Evolutionary conservation across 2,888 invertebrate genomes (phyloP), one percentile per base, ranked within the genome.

Genomic region (Hemithea aestivaria): DNA sequence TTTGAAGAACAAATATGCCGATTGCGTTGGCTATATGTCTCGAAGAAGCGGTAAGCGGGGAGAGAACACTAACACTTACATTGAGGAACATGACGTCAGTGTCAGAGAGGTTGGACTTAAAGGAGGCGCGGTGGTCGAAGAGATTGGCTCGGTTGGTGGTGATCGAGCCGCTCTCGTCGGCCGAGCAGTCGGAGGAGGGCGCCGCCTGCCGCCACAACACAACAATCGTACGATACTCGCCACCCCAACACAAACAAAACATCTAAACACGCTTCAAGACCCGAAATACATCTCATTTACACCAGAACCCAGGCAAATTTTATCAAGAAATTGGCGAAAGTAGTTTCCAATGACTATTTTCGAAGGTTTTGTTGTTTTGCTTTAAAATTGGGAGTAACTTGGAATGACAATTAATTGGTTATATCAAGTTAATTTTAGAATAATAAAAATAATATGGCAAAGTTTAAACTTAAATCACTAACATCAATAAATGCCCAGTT

Each of bases 101-200:
- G 83, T 97, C 97, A 61, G 97, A 97, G 66, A 96, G 94, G 59
- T 96, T 95, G 62, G 96, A 96, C 71, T 96, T 92, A 89, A 95
- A 93, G 75, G 91, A 93, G 74, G 90, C 91, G 78, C 91, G 91
- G 80, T 90, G 93, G 76, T 89, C 91, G 89, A 89, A 93, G 65
- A 93, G 92, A 66, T 90, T 89, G 62, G 90, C 90, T 59, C 94
- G 91, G 85, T 93, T 93, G 70, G 92, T 93, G 63, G 94, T 93
- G 82, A 94, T 93, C 73, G 93, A 94, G 69, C 94, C 94, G 63
- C 92, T 91, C 66, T 93, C 93, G 64, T 92, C 87, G 66, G 65
- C 80, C 56, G 88, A 87, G 64, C 81, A 82, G 65, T 85, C 91
- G 65, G 93, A 93, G 65, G 81, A 91, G 89, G 83, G 76, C 89